Evolutionary conservation across 2,113 vertebrate species (phyloP).

Genomic region (Malurus melanocephalus): DNA sequence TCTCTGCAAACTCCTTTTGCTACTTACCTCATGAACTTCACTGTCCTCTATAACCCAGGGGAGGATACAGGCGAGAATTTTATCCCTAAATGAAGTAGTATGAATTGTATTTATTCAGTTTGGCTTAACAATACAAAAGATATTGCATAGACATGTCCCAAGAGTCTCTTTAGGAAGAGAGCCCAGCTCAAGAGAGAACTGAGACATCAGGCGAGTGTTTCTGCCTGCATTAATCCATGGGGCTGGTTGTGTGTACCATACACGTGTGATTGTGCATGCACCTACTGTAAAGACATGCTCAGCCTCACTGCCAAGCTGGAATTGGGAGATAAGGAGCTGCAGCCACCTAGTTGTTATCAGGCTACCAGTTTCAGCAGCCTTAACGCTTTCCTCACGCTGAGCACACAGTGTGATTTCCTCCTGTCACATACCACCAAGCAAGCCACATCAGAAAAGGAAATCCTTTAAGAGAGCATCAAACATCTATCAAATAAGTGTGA

Average conservation of each 20-base stretch:
- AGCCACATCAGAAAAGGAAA: slow-evolving; percentile 19
- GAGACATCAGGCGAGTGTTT: not conserved
- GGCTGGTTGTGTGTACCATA: accelerated
- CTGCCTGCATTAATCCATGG: not conserved
- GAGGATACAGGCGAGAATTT: not conserved
- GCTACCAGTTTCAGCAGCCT: not conserved
- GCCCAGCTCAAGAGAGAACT: not conserved
- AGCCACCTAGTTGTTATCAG: not conserved
- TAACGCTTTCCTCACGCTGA: not conserved
- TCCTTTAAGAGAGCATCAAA: not conserved
- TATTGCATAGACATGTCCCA: not conserved
- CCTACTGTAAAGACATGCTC: not conserved
- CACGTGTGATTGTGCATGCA: accelerated
- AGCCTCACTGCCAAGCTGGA: not conserved
- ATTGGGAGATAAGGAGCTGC: not conserved
- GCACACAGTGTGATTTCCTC: not conserved
- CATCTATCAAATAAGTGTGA: not conserved
- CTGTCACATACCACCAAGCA: not conserved
- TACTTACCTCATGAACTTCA: not conserved
- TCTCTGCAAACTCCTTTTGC: not conserved
- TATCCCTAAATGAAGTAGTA: not conserved
- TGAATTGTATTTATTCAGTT: not conserved
- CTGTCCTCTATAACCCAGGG: not conserved
- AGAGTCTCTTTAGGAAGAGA: not conserved
- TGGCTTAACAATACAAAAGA: not conserved